Base-by-base conservation (phyloP, 2,113 vertebrate species). In the Ageneiosus marmoratus region DNA sequence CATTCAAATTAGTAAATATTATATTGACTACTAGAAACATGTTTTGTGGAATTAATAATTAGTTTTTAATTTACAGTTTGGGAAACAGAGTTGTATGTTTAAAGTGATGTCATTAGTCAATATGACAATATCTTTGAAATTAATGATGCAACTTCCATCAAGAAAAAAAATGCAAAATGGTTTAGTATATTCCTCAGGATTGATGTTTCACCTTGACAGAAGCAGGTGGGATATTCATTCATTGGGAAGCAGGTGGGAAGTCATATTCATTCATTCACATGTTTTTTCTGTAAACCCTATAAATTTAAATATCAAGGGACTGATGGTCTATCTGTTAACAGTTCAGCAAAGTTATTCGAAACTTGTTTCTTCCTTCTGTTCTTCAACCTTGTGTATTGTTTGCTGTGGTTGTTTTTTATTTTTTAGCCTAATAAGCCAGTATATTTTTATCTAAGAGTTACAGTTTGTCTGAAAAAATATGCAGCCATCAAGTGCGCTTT, bases 121-220 rank as follows among this genome's bases (percentile, higher is more conserved):
- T 18, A 18, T 3, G 12, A 13, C 20, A 67, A 18, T 34, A 2
- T 24, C 9, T 44, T 41, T 41, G 37, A 41, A 69, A 24, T 37
- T 44, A 5, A 69, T 44, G 20, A 69, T 69, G 37, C 20, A 24
- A 24, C 20, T 67, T 37, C n/a, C 56, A 44, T 60, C 32, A 5
- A 4, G 9, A 12, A 60, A 60, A 82, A 72, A 73, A 73, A 67
- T 51, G 75, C 55, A 65, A 5, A 11, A 50, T 13, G 22, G 20
- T 77, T 86, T 67, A 44, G 56, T 76, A 76, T 53, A 53, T 81
- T 70, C 20, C 20, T 83, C 63, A 48, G 41, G 32, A 58, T 82
- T 77, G 60, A 51, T 74, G 80, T 34, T 81, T 84, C 65, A 73
- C 79, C 65, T 84, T 81, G 79, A 65, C 27, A 81, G 63, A 78